These are phyloP conservation scores for Diadophis punctatus DNA, from an alignment of 2,113 vertebrate genomes.

Conservation along the genomic window DNA sequence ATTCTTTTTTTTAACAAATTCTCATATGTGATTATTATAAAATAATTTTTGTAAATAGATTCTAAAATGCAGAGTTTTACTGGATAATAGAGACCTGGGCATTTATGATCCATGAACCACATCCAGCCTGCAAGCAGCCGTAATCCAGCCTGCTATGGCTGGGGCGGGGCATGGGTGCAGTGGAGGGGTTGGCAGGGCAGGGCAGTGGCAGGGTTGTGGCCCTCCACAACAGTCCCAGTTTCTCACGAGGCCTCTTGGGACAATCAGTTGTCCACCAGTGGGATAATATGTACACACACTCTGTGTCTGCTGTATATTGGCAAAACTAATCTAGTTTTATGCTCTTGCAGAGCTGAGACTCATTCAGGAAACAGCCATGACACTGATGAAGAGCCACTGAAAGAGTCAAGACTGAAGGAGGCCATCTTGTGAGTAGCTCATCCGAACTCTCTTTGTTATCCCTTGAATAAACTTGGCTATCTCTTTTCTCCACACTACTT, in stretches of 20 bases:
- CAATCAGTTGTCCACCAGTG: background rate
- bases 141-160: background rate
- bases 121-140: background rate
- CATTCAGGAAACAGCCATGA: constrained; percentile 73
- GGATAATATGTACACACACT: background rate
- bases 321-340: background rate
- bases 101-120: background rate
- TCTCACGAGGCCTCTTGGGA: background rate
- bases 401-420: constrained; percentile 81
- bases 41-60: background rate
- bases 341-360: constrained; percentile 69
- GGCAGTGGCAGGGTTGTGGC: background rate
- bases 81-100: background rate
- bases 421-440: constrained; percentile 82
- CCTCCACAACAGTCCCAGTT: background rate
- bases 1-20: background rate
- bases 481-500: background rate
- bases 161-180: background rate
- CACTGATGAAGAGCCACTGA: constrained; percentile 75
- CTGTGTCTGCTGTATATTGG: background rate
- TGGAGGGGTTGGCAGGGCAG: background rate
- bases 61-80: background rate
- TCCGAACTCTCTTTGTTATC: background rate
- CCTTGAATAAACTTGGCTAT: background rate
- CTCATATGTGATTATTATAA: background rate